A percentile compares a stretch with the other conserved stretches of the same genome.
phyloP scores from a whole-genome alignment of 2,888 invertebrate genomes.

The Chydorus sphaericus region DNA sequence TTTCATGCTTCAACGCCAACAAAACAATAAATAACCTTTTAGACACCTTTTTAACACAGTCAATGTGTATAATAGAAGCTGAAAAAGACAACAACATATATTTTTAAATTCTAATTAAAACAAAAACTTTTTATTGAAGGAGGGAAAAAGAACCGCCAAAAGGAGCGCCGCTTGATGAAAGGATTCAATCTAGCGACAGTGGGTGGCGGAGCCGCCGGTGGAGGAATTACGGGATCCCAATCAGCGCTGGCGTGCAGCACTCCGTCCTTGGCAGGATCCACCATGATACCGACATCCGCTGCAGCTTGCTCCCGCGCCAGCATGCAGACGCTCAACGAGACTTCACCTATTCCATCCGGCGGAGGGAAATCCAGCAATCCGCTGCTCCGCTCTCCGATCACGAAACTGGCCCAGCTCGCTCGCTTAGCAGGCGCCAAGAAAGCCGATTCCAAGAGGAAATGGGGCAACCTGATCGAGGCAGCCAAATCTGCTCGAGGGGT shows the following conservation, averaged over 20 bases:
- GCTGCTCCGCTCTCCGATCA: constrained; percentile 19
- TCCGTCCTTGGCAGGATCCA: neutral
- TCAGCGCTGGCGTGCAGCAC: neutral
- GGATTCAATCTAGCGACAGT: constrained; percentile 66
- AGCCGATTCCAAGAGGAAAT: constrained; percentile 27
- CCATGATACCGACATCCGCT: neutral
- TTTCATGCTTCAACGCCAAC: too few species aligned
- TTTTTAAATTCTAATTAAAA: too few species aligned
- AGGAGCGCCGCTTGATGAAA: constrained; percentile 83
- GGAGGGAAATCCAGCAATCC: neutral
- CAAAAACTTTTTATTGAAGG: constrained; percentile 54
- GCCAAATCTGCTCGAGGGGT: constrained; percentile 61
- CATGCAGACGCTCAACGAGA: constrained; percentile 8
- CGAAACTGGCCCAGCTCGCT: constrained; percentile 24
- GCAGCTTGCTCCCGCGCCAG: neutral
- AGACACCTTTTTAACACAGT: too few species aligned
- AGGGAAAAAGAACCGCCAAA: constrained; percentile 84
- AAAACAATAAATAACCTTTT: too few species aligned
- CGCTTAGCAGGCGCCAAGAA: constrained; percentile 25
- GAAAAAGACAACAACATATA: too few species aligned
- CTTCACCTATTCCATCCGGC: neutral
- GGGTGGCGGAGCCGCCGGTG: neutral
- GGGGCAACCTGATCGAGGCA: constrained; percentile 63
- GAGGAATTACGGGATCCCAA: too few species aligned
- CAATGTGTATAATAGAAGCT: too few species aligned